Conservation (phyloP, 2,113 vertebrate genomes). For the Tichodroma muraria region DNA sequence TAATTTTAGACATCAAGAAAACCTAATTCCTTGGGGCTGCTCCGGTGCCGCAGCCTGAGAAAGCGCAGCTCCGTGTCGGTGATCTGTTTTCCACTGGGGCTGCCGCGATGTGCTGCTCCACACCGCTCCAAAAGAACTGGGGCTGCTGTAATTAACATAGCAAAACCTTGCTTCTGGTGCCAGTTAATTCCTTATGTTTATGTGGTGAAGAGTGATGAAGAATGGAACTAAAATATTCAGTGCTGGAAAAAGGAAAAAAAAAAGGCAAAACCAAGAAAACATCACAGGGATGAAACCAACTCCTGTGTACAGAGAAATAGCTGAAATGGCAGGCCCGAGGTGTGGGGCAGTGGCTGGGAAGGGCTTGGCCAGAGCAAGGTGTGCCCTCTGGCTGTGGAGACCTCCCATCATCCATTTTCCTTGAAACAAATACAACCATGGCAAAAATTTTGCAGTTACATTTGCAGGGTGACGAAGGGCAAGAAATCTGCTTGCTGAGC, state of each 20-base stretch:
- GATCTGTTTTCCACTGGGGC: slow-evolving; percentile 56
- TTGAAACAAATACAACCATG: neutral
- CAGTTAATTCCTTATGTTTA: slow-evolving; percentile 60
- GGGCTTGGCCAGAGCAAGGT: neutral
- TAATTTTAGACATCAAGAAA: slow-evolving; percentile 24
- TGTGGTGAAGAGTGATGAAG: slow-evolving; percentile 3
- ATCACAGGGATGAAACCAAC: neutral
- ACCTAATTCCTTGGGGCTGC: neutral
- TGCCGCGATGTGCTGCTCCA: slow-evolving; percentile 2
- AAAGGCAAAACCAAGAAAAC: neutral
- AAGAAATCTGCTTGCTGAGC: neutral
- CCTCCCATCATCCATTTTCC: neutral
- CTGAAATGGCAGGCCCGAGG: neutral
- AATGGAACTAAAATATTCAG: slow-evolving; percentile 43
- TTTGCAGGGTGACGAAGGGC: neutral
- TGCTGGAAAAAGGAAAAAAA: neutral
- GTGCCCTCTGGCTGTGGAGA: neutral
- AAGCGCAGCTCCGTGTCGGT: neutral
- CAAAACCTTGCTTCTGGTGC: slow-evolving; percentile 64
- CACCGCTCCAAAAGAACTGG: slow-evolving; percentile 46
- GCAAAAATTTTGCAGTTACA: neutral
- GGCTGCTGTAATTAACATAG: slow-evolving; percentile 69
- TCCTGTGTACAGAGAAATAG: neutral
- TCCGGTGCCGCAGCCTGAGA: neutral
- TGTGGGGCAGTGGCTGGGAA: neutral